These are phyloP conservation scores for Gallinago stenura DNA, from an alignment of 2,797 vertebrate species.

Conservation along the genomic window DNA sequence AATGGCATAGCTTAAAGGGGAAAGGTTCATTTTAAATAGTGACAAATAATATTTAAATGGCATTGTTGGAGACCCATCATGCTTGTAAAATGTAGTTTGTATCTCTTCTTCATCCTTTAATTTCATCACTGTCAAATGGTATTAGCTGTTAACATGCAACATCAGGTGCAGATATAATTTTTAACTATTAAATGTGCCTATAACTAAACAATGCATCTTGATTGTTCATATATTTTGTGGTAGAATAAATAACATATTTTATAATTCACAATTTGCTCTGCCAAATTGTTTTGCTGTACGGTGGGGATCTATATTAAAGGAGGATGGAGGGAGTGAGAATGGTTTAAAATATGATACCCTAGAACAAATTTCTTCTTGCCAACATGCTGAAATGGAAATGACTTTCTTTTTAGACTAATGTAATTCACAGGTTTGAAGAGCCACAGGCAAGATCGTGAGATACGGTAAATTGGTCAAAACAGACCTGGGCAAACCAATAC, in stretches of 20 bases:
- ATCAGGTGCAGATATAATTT: conserved; percentile 86
- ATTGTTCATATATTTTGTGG: conserved; percentile 73
- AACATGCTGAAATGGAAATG: conserved; percentile 67
- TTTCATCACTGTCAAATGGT: conserved; percentile 85
- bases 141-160: conserved; percentile 84
- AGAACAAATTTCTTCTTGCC: conserved; percentile 48
- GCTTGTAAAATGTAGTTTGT: conserved; percentile 90
- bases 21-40: conserved; percentile 91
- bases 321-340: neutral
- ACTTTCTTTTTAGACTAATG: conserved; percentile 70
- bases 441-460: conserved; percentile 60
- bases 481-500: conserved; percentile 61
- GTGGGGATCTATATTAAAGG: neutral
- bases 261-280: conserved; percentile 59
- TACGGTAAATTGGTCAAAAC: conserved; percentile 70
- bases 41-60: conserved; percentile 95
- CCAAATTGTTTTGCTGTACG: conserved; percentile 40
- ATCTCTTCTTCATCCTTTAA: conserved; percentile 85
- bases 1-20: conserved; percentile 96
- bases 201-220: conserved; percentile 81
- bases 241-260: conserved; percentile 69
- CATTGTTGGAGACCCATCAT: conserved; percentile 95
- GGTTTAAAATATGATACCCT: conserved; percentile 58
- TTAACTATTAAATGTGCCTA: conserved; percentile 82
- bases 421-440: conserved; percentile 68